Percentiles rank a stretch among this genome's conserved stretches.
Conservation (phyloP, 2,797 vertebrate genomes). For the Bovichtus diacanthus region DNA sequence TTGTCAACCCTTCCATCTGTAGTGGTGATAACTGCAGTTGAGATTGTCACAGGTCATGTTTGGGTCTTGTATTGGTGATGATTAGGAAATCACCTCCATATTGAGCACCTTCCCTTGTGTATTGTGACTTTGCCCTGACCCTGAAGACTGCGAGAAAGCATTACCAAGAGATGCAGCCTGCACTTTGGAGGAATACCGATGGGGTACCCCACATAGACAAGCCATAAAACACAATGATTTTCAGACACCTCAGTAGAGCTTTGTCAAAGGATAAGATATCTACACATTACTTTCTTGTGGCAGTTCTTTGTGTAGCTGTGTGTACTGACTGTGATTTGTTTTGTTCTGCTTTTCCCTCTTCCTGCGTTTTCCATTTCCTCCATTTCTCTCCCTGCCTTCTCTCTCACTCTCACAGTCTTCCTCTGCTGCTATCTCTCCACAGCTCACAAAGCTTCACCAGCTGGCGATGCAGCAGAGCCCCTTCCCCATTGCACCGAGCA, state of each 20-base stretch:
- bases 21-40: neutral
- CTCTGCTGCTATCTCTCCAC: slow-evolving; percentile 85
- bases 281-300: neutral
- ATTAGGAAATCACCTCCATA: slow-evolving; percentile 17
- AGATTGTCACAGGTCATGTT: slow-evolving; percentile 21
- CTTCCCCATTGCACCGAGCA: slow-evolving; percentile 94
- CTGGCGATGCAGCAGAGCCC: slow-evolving; percentile 99
- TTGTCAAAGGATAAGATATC: slow-evolving; percentile 13
- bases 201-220: slow-evolving; percentile 49
- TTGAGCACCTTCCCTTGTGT: slow-evolving; percentile 4
- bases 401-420: slow-evolving; percentile 85
- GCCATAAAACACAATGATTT: slow-evolving; percentile 17
- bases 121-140: slow-evolving; percentile 33
- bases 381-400: slow-evolving; percentile 74
- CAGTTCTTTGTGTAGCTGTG: slow-evolving; percentile 41
- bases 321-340: slow-evolving; percentile 69
- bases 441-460: slow-evolving; percentile 99
- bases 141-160: slow-evolving; percentile 45
- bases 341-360: slow-evolving; percentile 68
- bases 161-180: slow-evolving; percentile 46
- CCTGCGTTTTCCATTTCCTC: slow-evolving; percentile 73
- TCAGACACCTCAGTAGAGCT: slow-evolving; percentile 27
- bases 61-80: slow-evolving; percentile 23
- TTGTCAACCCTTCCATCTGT: neutral
- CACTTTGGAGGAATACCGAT: slow-evolving; percentile 42